Evolutionary conservation across 1,140 invertebrate genomes (phyloP).

Genomic region (Venustaconcha ellipsiformis): DNA sequence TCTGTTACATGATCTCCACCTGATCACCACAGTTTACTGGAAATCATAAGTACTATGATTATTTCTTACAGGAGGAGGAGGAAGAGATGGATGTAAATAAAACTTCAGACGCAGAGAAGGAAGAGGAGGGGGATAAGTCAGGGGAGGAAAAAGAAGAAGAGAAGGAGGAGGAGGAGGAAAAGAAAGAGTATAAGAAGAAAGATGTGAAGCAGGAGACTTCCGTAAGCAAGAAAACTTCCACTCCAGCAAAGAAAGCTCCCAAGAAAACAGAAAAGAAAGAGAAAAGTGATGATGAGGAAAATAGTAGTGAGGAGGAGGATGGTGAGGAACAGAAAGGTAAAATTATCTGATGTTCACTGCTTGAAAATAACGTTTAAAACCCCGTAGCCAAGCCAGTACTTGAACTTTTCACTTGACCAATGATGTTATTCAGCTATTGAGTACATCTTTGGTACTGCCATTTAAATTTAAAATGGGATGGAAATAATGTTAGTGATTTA

Average conservation of each 20-base stretch:
- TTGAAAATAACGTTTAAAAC: too few relatives aligned
- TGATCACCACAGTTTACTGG: too few relatives aligned
- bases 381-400: too few relatives aligned
- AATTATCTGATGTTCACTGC: too few relatives aligned
- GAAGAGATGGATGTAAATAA: conserved; percentile 1
- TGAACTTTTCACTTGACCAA: too few relatives aligned
- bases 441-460: too few relatives aligned
- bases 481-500: too few relatives aligned
- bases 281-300: conserved; percentile 21
- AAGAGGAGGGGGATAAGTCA: conserved; percentile 26
- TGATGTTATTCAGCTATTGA: too few relatives aligned
- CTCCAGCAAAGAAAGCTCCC: too few relatives aligned
- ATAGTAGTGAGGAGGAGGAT: conserved; percentile 23
- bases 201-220: conserved; percentile 26
- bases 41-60: not conserved
- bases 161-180: conserved; percentile 2
- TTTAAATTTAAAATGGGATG: too few relatives aligned
- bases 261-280: not conserved
- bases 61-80: not conserved
- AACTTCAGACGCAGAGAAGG: conserved; percentile 14
- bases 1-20: too few relatives aligned
- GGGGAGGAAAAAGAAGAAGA: conserved; percentile 20
- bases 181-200: conserved; percentile 17
- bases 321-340: too few relatives aligned
- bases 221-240: conserved; percentile 3